phyloP scores from a whole-genome alignment of 2,797 vertebrate genomes.

The Sciaenops ocellatus region DNA sequence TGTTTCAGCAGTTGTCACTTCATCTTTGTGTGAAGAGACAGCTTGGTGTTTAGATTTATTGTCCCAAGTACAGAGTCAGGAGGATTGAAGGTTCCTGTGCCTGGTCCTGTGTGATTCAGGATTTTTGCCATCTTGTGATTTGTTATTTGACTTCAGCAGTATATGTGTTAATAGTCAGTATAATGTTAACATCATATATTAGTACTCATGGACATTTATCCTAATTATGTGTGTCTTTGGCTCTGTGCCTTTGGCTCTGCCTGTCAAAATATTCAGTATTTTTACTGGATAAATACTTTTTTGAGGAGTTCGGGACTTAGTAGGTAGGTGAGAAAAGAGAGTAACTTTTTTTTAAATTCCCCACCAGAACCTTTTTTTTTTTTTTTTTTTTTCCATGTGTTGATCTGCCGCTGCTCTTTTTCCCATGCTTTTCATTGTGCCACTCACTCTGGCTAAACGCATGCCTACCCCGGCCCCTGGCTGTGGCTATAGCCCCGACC shows the following conservation, averaged over 20 bases:
- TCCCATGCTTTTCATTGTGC: constrained; percentile 81
- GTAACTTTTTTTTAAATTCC: neutral
- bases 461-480: constrained; percentile 80
- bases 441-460: constrained; percentile 74
- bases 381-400: constrained; percentile 24
- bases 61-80: constrained; percentile 22
- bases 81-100: constrained; percentile 43
- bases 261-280: neutral
- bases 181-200: neutral
- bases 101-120: constrained; percentile 26
- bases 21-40: neutral
- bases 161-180: too few species aligned
- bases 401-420: constrained; percentile 71
- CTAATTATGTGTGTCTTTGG: neutral
- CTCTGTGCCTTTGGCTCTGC: neutral
- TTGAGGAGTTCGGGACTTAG: neutral
- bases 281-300: neutral
- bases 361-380: constrained; percentile 43
- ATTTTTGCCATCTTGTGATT: constrained; percentile 38
- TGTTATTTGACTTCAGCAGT: constrained; percentile 31
- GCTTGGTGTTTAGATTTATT: constrained; percentile 17
- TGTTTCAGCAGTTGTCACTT: neutral
- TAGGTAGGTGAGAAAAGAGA: neutral
- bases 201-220: neutral
- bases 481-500: constrained; percentile 66